phyloP scores from a whole-genome alignment of 2,797 vertebrate species.

The Sarcophilus harrisii region DNA sequence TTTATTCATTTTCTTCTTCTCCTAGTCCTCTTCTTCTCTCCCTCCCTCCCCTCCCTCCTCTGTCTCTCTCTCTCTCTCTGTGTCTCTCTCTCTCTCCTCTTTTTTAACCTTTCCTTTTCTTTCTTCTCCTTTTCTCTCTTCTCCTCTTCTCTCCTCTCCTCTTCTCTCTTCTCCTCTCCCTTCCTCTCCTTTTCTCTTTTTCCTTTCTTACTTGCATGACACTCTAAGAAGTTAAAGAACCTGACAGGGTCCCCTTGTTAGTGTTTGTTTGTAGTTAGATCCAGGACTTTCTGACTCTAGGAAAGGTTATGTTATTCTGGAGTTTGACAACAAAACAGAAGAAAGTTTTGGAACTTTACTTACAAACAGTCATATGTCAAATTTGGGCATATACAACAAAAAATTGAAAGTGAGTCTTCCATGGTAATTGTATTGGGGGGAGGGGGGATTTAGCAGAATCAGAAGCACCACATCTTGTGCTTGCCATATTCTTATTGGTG shows the following conservation, averaged over 20 bases:
- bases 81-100: too few relatives aligned
- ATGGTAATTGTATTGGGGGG: not conserved
- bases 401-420: constrained; percentile 22
- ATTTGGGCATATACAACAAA: constrained; percentile 4
- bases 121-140: not conserved
- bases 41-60: too few relatives aligned
- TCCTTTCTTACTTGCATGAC: not conserved
- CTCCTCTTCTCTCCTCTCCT: not conserved
- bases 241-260: not conserved
- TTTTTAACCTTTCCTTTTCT: too few relatives aligned
- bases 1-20: not conserved
- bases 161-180: not conserved
- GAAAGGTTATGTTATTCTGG: not conserved
- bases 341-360: not conserved
- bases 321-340: not conserved
- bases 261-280: not conserved
- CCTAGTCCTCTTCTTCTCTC: not conserved
- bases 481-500: not conserved
- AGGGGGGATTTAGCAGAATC: not conserved
- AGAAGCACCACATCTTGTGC: not conserved
- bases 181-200: not conserved
- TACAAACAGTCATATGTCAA: not conserved
- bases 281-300: not conserved
- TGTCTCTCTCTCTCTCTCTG: accelerated
- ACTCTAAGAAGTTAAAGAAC: not conserved